These are phyloP conservation scores for Apamea monoglypha DNA, from an alignment of 2,888 invertebrate species.

Conservation along the genomic window DNA sequence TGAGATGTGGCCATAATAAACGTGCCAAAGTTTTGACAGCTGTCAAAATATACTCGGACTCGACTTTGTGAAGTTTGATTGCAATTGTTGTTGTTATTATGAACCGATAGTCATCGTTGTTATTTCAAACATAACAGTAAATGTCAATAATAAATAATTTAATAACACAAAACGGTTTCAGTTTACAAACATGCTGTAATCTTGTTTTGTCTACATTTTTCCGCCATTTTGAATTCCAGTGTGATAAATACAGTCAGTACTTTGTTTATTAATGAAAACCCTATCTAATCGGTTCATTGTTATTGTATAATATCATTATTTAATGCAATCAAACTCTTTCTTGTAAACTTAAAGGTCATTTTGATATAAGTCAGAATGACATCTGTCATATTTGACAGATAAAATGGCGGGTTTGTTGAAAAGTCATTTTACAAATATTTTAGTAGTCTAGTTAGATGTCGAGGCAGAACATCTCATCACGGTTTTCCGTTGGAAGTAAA, in stretches of 20 bases:
- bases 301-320: slow-evolving; percentile 29
- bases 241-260: slow-evolving; percentile 40
- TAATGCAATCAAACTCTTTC: slow-evolving; percentile 38
- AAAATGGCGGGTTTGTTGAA: slow-evolving; percentile 1
- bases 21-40: slow-evolving; percentile 46
- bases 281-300: slow-evolving; percentile 43
- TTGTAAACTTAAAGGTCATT: slow-evolving; percentile 28
- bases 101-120: background rate
- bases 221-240: slow-evolving; percentile 56
- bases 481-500: background rate
- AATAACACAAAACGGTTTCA: slow-evolving; percentile 27
- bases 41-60: slow-evolving; percentile 37
- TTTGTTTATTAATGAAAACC: slow-evolving; percentile 43
- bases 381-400: slow-evolving; percentile 35
- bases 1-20: slow-evolving; percentile 6
- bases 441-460: slow-evolving; percentile 20
- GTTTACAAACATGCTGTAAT: slow-evolving; percentile 54
- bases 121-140: slow-evolving; percentile 12
- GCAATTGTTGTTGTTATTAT: slow-evolving; percentile 22
- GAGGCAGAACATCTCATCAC: background rate
- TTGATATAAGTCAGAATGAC: slow-evolving; percentile 28
- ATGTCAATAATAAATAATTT: slow-evolving; percentile 12
- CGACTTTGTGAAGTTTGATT: slow-evolving; percentile 29
- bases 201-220: slow-evolving; percentile 54
- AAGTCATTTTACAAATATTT: slow-evolving; percentile 52